Percentiles rank a stretch among this genome's conserved stretches.
Evolutionary conservation across 2,113 vertebrate species (phyloP).

Genomic region (Muscicapa adusta): DNA sequence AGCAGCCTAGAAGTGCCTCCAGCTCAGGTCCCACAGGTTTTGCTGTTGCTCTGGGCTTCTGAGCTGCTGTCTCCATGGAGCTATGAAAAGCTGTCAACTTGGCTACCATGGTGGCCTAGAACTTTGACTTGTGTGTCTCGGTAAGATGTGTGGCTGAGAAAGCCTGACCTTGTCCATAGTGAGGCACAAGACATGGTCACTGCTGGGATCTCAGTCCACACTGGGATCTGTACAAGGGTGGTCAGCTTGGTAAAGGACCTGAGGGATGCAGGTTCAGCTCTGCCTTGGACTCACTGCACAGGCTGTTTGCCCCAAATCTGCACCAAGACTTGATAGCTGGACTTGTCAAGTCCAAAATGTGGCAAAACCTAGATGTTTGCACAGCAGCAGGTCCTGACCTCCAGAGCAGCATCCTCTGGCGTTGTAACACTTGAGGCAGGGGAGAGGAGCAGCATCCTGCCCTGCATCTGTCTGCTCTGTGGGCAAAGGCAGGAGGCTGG

Average conservation of each 20-base stretch:
- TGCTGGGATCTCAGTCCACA: neutral
- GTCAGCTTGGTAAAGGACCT: neutral
- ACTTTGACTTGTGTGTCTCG: neutral
- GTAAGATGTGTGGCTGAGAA: neutral
- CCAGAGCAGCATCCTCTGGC: neutral
- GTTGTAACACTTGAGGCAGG: neutral
- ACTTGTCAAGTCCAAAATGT: rapidly evolving
- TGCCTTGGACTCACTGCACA: neutral
- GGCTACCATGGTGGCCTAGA: neutral
- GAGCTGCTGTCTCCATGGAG: neutral
- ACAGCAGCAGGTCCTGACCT: neutral
- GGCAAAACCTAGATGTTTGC: neutral
- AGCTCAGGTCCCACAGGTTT: neutral
- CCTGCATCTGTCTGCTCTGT: neutral
- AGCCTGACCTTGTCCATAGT: neutral
- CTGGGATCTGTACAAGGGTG: neutral
- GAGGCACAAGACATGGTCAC: neutral
- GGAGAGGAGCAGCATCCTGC: neutral
- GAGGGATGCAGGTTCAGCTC: neutral
- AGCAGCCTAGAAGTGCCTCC: neutral
- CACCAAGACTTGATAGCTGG: neutral
- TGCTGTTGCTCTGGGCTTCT: neutral
- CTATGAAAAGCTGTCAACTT: neutral
- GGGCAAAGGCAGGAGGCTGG: neutral
- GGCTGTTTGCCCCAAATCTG: neutral